Conservation (phyloP, 2,797 vertebrate species). For the Philypnodon macrostomus region DNA sequence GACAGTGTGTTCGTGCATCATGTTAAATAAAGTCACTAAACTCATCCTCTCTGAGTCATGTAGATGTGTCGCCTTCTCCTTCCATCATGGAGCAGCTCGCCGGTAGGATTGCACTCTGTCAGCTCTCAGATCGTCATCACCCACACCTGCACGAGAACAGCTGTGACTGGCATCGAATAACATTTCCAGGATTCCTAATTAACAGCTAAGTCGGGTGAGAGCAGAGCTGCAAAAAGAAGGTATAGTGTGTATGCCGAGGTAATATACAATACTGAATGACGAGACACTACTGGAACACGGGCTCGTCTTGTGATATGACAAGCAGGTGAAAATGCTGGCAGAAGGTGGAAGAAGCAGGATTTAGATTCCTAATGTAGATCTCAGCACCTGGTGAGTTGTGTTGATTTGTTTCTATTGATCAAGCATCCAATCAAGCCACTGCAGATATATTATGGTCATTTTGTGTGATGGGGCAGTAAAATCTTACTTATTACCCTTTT, state of each 20-base stretch:
- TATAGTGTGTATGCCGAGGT: not conserved
- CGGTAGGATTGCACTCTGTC: slow-evolving; percentile 14
- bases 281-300: not conserved
- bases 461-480: slow-evolving; percentile 50
- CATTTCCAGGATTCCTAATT: slow-evolving; percentile 25
- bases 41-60: slow-evolving; percentile 1
- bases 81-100: slow-evolving; percentile 4
- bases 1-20: not conserved
- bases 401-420: slow-evolving; percentile 59
- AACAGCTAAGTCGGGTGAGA: slow-evolving; percentile 11
- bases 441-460: slow-evolving; percentile 64
- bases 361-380: slow-evolving; percentile 24
- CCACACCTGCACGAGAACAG: slow-evolving; percentile 31
- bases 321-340: slow-evolving; percentile 8
- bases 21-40: slow-evolving; percentile 6
- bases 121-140: slow-evolving; percentile 23
- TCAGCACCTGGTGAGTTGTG: slow-evolving; percentile 48
- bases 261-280: slow-evolving; percentile 7
- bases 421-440: slow-evolving; percentile 51
- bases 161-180: slow-evolving; percentile 23
- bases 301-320: slow-evolving; percentile 3
- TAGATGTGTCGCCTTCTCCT: not conserved
- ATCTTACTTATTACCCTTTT: slow-evolving; percentile 59
- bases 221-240: slow-evolving; percentile 10
- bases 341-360: not conserved